These are phyloP conservation scores for Scortum barcoo DNA, from an alignment of 2,113 vertebrate species.

Conservation along the genomic window DNA sequence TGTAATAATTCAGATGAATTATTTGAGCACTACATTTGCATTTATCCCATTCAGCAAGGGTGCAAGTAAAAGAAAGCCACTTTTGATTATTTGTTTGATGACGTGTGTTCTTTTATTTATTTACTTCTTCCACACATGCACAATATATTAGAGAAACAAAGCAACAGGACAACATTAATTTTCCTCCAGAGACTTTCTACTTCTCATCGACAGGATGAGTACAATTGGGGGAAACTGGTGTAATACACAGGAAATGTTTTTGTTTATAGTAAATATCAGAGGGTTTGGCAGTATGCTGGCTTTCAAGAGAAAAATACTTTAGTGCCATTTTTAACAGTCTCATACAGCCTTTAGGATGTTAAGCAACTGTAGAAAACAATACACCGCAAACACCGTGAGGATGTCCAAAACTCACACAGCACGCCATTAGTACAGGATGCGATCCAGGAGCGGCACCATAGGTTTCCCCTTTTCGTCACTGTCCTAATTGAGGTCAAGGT, in stretches of 20 bases:
- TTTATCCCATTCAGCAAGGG: not conserved
- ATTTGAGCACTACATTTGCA: not conserved
- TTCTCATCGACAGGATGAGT: slow-evolving; percentile 31
- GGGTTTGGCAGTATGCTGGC: slow-evolving; percentile 36
- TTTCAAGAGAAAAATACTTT: slow-evolving; percentile 34
- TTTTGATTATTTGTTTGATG: not conserved
- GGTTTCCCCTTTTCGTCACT: not conserved
- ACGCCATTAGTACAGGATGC: slow-evolving; percentile 3
- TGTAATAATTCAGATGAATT: not conserved
- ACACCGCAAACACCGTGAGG: slow-evolving; percentile 23
- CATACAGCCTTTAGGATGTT: slow-evolving; percentile 52
- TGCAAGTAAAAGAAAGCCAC: not conserved
- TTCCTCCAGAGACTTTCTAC: slow-evolving; percentile 72
- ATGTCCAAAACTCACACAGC: slow-evolving; percentile 18
- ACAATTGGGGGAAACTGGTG: slow-evolving; percentile 81
- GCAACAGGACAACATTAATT: slow-evolving; percentile 69
- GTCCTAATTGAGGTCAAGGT: slow-evolving; percentile 9
- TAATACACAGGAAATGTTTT: slow-evolving; percentile 70
- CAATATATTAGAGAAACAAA: slow-evolving; percentile 19
- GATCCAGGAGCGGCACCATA: slow-evolving; percentile 27
- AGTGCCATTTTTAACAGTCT: slow-evolving; percentile 38
- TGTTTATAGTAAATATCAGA: slow-evolving; percentile 72
- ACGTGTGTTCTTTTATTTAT: not conserved
- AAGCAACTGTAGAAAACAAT: slow-evolving; percentile 57
- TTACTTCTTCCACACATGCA: slow-evolving; percentile 40